Conservation (phyloP, 2,797 vertebrate species). For the Pseudochirops cupreus region DNA sequence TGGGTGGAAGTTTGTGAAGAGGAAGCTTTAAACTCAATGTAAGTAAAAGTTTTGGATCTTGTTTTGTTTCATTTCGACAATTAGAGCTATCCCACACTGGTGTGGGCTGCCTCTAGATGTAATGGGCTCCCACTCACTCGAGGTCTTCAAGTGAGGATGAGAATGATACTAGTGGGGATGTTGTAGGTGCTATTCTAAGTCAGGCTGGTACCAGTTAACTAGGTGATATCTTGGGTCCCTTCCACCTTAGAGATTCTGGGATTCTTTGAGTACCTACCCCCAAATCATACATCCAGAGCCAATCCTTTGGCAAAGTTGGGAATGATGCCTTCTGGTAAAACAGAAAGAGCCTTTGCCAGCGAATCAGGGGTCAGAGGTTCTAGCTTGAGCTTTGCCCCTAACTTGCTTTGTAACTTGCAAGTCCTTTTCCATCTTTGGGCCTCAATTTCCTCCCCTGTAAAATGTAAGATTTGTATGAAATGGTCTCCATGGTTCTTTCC, state of each 20-base stretch:
- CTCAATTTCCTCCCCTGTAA: background rate
- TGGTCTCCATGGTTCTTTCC: background rate
- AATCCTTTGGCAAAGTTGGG: background rate
- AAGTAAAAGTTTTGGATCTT: background rate
- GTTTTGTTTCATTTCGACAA: background rate
- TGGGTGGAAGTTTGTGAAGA: background rate
- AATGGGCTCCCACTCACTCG: background rate
- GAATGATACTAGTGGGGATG: background rate
- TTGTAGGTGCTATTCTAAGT: background rate
- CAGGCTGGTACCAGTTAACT: background rate
- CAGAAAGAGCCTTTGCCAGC: background rate
- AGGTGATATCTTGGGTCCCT: background rate
- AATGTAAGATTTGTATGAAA: background rate
- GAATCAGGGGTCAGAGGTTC: background rate
- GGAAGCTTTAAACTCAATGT: background rate
- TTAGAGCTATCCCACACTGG: background rate
- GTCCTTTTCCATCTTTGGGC: background rate
- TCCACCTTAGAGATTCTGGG: background rate
- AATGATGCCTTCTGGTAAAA: background rate
- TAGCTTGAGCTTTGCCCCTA: background rate
- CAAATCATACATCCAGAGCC: background rate
- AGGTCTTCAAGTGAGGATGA: background rate
- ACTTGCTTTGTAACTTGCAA: background rate
- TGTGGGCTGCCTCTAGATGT: background rate
- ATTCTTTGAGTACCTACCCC: background rate